Base-by-base conservation (phyloP, 2,113 vertebrate species). In the Engraulis encrasicolus region DNA sequence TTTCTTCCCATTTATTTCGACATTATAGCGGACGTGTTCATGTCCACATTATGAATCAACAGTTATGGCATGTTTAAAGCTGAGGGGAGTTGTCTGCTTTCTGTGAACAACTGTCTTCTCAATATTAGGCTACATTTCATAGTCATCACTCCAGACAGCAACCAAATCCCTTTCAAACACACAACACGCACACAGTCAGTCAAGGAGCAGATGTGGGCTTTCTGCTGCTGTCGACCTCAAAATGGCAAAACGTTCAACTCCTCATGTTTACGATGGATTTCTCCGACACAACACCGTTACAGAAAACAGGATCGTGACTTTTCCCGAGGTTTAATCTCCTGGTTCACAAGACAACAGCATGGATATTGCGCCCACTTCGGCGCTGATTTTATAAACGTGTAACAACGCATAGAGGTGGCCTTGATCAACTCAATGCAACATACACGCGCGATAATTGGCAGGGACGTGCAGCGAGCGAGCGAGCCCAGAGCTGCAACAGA, bases 91-190 rank as follows among this genome's bases (percentile, higher is more conserved):
- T 14, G 9, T 66, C 34, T 74, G 66, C 66, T 34, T 12, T 23
- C 31, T 14, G 66, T 34, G 66, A 14, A 66, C 31, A 34, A 74
- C 66, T 14, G 27, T 74, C 27, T 14, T 14, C 27, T 74, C 12
- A 52, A 31, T 7, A 66, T 83, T n/a, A n/a, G n/a, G 82, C 37
- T 78, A 83, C 31, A 83, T 83, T 83, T 78, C 82, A 52, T 83
- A 19, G 34, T 49, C 82, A 52, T 50, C 82, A 78, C 48, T 48
- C 27, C 1, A 74, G 66, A 11, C 34, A 36, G 66, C 58, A 12
- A 50, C 31, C 61, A 36, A 19, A 6, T 11, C 19, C 49, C 31
- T 12, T 18, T 58, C 36, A 82, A 31, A 82, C 58, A 80, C 9
- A 45, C 40, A 71, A 82, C 18, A 82, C 58, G 50, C 9, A 45